These are phyloP conservation scores for Orthonychiurus folsomi DNA, from an alignment of 2,888 invertebrate genomes.

Conservation along the genomic window DNA sequence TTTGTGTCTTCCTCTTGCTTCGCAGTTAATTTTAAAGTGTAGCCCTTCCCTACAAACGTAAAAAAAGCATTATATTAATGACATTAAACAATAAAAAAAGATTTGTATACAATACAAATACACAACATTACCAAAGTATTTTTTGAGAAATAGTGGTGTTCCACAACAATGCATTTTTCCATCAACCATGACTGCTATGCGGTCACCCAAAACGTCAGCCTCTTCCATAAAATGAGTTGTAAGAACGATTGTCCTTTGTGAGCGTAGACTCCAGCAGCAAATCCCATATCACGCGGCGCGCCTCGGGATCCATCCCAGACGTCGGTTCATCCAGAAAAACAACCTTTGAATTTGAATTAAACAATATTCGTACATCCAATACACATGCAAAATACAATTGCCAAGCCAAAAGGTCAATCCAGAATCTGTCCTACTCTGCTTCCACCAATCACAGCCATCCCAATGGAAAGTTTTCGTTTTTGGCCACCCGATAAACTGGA, in stretches of 20 bases:
- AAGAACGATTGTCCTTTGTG: constrained; percentile 68
- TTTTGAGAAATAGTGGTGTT: constrained; percentile 72
- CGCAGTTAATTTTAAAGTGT: constrained; percentile 16
- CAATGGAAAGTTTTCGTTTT: constrained; percentile 71
- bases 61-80: too few species aligned
- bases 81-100: too few species aligned
- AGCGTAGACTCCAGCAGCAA: constrained; percentile 44
- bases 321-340: constrained; percentile 51
- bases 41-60: constrained; percentile 14
- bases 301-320: constrained; percentile 50
- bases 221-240: constrained; percentile 95
- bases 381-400: background rate
- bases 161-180: constrained; percentile 68
- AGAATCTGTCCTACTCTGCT: constrained; percentile 46
- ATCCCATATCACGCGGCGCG: constrained; percentile 44
- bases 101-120: too few species aligned
- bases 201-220: constrained; percentile 81
- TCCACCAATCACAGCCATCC: constrained; percentile 72
- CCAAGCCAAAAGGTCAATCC: background rate
- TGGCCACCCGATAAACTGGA: constrained; percentile 76
- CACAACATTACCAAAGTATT: constrained; percentile 45
- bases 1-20: background rate
- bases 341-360: constrained; percentile 41
- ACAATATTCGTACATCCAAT: constrained; percentile 44
- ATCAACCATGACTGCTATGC: constrained; percentile 72